Evolutionary conservation across 2,797 vertebrate genomes (phyloP).

Genomic region (Helarctos malayanus): DNA sequence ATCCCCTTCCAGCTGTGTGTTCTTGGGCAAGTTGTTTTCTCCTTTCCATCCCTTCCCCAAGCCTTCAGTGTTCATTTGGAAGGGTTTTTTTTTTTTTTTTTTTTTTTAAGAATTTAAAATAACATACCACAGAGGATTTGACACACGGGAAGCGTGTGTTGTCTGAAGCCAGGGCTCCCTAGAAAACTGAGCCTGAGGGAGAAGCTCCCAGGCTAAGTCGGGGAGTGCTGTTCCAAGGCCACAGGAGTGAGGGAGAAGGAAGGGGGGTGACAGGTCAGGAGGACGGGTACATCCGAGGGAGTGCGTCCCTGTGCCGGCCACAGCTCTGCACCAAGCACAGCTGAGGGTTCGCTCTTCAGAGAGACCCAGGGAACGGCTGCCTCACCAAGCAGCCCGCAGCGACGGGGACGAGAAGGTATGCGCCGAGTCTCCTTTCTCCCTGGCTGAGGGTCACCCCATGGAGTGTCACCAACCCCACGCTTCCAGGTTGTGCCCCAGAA

Average conservation of each 20-base stretch:
- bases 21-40: not conserved
- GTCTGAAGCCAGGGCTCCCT: not conserved
- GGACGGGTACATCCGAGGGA: not conserved
- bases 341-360: not conserved
- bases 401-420: not conserved
- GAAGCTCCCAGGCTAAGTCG: not conserved
- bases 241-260: not conserved
- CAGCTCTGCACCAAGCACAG: not conserved
- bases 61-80: not conserved
- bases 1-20: not conserved
- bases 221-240: not conserved
- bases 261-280: not conserved
- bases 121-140: not conserved
- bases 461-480: not conserved
- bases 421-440: not conserved
- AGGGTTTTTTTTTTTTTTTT: not conserved
- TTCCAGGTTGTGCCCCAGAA: not conserved
- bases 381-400: not conserved
- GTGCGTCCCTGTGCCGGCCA: not conserved
- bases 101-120: not conserved
- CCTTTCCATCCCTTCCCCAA: not conserved
- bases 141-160: not conserved
- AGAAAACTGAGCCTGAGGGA: not conserved
- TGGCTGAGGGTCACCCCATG: not conserved
- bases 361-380: not conserved